Conservation (phyloP, 2,113 vertebrate species). For the Epinephelus cyanopodus region DNA sequence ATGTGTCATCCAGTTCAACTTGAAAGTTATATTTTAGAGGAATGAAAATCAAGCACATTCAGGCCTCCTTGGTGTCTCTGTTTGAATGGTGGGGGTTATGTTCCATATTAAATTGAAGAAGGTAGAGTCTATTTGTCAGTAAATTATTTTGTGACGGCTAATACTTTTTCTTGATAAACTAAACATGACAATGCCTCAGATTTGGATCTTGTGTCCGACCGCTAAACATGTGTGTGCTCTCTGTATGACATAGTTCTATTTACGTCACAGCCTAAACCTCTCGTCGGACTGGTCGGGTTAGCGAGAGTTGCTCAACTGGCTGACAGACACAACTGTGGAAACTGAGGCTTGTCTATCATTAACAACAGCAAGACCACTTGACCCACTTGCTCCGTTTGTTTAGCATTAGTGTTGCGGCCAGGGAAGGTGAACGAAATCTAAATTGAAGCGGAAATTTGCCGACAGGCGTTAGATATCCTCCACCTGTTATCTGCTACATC, state of each 20-base stretch:
- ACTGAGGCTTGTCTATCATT: neutral
- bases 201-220: too few species aligned
- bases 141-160: too few species aligned
- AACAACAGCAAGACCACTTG: neutral
- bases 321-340: conserved; percentile 28
- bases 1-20: too few species aligned
- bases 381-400: neutral
- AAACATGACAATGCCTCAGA: too few species aligned
- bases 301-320: conserved; percentile 58
- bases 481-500: conserved; percentile 63
- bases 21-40: too few species aligned
- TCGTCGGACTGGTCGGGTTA: conserved; percentile 60
- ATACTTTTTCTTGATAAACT: too few species aligned
- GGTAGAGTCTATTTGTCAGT: too few species aligned
- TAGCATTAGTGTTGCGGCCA: neutral
- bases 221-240: neutral
- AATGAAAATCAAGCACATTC: too few species aligned
- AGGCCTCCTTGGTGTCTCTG: too few species aligned
- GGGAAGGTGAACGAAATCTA: neutral
- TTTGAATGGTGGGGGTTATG: too few species aligned
- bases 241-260: conserved; percentile 15
- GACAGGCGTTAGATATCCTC: conserved; percentile 20
- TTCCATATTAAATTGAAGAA: too few species aligned
- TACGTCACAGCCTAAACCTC: conserved; percentile 18
- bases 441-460: neutral